A percentile compares a stretch with the other conserved stretches of the same genome.
phyloP scores from a whole-genome alignment of 2,797 vertebrate genomes.

The Diplodus puntazzo region DNA sequence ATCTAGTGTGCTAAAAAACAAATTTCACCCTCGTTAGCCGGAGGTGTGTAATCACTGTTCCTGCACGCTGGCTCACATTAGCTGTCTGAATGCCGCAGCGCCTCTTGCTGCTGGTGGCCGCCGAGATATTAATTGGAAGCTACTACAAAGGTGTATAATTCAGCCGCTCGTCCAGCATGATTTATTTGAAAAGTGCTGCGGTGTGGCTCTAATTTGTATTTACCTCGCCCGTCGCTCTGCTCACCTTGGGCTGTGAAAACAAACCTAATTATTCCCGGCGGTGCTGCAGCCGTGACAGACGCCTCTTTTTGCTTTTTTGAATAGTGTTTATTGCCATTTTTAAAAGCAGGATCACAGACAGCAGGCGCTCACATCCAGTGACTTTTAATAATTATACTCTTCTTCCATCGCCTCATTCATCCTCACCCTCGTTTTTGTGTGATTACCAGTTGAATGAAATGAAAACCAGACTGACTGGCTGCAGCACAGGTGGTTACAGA shows the following conservation, averaged over 20 bases:
- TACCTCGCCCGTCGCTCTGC: not conserved
- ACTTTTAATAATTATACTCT: not conserved
- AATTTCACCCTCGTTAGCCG: not conserved
- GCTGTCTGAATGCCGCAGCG: not conserved
- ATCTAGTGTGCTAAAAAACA: not conserved
- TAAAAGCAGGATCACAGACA: not conserved
- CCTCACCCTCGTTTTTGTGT: not conserved
- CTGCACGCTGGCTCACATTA: not conserved
- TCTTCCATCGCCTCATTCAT: not conserved
- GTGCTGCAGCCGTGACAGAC: not conserved
- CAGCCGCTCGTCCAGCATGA: conserved; percentile 12
- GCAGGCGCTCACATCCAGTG: not conserved
- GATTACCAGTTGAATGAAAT: conserved; percentile 19
- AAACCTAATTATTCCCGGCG: conserved; percentile 26
- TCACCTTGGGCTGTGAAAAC: conserved; percentile 35
- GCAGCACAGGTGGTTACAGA: conserved; percentile 27
- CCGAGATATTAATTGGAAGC: conserved; percentile 31
- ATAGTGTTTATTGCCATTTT: not conserved
- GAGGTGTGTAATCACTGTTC: conserved; percentile 9
- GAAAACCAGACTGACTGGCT: conserved; percentile 22
- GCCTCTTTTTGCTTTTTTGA: not conserved
- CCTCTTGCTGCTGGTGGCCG: not conserved
- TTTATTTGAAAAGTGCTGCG: conserved; percentile 21
- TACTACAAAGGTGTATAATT: not conserved
- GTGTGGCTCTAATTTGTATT: conserved; percentile 36